Evolutionary conservation across 2,888 invertebrate species (phyloP).

Genomic region (Serripes groenlandicus): DNA sequence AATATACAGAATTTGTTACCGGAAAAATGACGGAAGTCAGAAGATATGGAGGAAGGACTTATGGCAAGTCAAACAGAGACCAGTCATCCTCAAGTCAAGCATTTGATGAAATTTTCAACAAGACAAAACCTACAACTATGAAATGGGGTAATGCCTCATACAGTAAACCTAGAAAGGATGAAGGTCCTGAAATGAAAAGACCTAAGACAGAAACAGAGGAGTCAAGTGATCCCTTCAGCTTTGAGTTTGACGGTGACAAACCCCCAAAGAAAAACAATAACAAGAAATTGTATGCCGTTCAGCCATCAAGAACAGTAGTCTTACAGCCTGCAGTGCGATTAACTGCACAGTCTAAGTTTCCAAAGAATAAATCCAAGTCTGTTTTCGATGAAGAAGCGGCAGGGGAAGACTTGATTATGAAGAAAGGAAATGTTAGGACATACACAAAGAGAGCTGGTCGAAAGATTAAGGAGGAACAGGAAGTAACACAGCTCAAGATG

Average conservation of each 20-base stretch:
- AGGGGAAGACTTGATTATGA: constrained; percentile 55
- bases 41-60: constrained; percentile 71
- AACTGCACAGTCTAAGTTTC: constrained; percentile 32
- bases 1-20: background rate
- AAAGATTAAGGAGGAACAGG: constrained; percentile 53
- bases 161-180: constrained; percentile 74
- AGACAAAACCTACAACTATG: constrained; percentile 70
- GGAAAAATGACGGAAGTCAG: constrained; percentile 62
- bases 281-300: background rate
- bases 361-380: constrained; percentile 27
- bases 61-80: constrained; percentile 67
- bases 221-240: constrained; percentile 79
- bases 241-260: constrained; percentile 78
- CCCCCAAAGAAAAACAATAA: constrained; percentile 56
- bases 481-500: constrained; percentile 36
- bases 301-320: constrained; percentile 41
- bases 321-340: constrained; percentile 65
- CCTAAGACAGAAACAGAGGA: constrained; percentile 67
- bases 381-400: constrained; percentile 57
- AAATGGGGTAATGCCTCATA: constrained; percentile 83
- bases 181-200: constrained; percentile 65
- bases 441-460: constrained; percentile 65
- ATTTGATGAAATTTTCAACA: constrained; percentile 78
- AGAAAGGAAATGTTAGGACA: constrained; percentile 64
- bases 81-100: constrained; percentile 74